Percentiles rank a stretch among this genome's conserved stretches.
Evolutionary conservation across 1,140 invertebrate species (phyloP).

Genomic region (Odontomachus brunneus): DNA sequence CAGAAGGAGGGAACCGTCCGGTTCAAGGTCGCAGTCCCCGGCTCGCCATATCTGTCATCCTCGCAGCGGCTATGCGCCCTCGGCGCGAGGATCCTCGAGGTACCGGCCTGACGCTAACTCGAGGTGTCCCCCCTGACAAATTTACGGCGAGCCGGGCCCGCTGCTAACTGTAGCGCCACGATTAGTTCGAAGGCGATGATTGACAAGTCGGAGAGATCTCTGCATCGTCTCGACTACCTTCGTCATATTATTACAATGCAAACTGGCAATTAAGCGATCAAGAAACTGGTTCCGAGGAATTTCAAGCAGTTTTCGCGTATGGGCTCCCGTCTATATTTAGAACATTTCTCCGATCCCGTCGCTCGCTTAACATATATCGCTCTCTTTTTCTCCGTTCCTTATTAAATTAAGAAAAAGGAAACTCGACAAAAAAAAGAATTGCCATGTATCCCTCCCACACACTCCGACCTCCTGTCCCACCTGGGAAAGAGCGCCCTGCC

Average conservation of each 20-base stretch:
- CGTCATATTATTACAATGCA: neutral
- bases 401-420: too few species aligned
- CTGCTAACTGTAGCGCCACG: neutral
- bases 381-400: too few species aligned
- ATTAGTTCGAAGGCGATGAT: conserved; percentile 24
- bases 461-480: too few species aligned
- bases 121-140: neutral
- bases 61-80: conserved; percentile 74
- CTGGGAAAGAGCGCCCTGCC: too few species aligned
- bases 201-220: conserved; percentile 37
- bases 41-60: conserved; percentile 81
- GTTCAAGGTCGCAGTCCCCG: conserved; percentile 78
- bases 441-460: too few species aligned
- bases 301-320: conserved; percentile 14
- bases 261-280: conserved; percentile 46
- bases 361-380: neutral
- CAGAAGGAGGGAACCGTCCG: conserved; percentile 75
- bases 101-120: conserved; percentile 57
- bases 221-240: neutral
- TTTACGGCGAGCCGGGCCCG: neutral
- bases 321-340: conserved; percentile 33
- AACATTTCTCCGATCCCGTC: neutral
- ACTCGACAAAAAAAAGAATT: too few species aligned
- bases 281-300: conserved; percentile 43
- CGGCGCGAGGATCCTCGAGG: conserved; percentile 78